Conservation (phyloP, 2,113 vertebrate genomes). For the Rattus rattus region DNA sequence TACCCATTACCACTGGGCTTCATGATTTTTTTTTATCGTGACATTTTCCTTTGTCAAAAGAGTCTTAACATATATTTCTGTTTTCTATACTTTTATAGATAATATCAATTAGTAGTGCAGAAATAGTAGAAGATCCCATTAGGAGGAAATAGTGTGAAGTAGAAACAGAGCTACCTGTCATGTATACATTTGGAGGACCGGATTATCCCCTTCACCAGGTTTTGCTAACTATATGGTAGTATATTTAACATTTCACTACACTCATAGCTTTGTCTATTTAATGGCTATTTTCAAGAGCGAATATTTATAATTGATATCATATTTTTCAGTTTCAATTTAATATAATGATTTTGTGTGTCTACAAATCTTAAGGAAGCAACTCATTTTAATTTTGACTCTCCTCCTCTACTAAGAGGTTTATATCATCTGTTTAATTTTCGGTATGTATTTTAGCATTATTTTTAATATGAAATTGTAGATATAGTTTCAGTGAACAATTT, state of each 20-base stretch:
- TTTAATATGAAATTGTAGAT: too few relatives aligned
- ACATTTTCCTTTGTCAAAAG: background rate
- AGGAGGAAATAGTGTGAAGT: background rate
- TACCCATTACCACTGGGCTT: accelerated
- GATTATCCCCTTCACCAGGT: background rate
- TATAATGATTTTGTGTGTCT: background rate
- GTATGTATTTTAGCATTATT: too few relatives aligned
- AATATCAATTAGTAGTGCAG: background rate
- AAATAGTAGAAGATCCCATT: background rate
- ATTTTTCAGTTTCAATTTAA: background rate
- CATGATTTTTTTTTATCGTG: too few relatives aligned
- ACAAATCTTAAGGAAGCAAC: too few relatives aligned
- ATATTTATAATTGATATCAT: background rate
- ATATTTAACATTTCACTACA: background rate
- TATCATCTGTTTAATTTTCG: too few relatives aligned
- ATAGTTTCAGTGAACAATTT: too few relatives aligned
- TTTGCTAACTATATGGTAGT: background rate
- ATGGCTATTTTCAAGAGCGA: background rate
- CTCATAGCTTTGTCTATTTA: background rate
- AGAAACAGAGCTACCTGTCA: background rate
- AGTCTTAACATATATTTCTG: background rate
- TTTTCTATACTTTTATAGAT: background rate
- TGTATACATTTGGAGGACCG: background rate
- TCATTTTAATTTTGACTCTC: too few relatives aligned
- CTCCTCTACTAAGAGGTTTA: too few relatives aligned